phyloP scores from a whole-genome alignment of 1,140 invertebrate genomes.

The Zaprionus taronus region DNA sequence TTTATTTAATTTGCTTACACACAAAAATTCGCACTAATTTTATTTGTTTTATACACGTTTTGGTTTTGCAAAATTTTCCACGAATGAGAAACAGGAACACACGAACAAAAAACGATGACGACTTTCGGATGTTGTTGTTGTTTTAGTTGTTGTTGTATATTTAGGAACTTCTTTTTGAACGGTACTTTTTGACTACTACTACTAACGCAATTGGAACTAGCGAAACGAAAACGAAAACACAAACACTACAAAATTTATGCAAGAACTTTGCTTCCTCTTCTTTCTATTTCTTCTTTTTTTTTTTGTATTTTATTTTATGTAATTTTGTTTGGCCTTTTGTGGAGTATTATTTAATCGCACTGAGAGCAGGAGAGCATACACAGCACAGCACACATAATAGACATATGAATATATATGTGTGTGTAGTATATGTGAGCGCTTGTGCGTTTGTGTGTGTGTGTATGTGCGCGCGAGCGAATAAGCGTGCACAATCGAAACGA shows the following conservation, averaged over 20 bases:
- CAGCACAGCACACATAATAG: constrained; percentile 27
- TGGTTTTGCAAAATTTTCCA: constrained; percentile 38
- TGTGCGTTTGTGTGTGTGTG: constrained; percentile 32
- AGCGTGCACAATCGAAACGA: constrained; percentile 63
- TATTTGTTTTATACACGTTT: constrained; percentile 17
- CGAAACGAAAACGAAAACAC: constrained; percentile 64
- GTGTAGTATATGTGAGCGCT: constrained; percentile 33
- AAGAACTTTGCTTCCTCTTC: constrained; percentile 34
- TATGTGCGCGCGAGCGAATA: constrained; percentile 25
- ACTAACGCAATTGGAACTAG: constrained; percentile 37
- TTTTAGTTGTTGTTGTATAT: constrained; percentile 35
- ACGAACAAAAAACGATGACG: constrained; percentile 31
- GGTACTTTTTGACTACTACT: constrained; percentile 18
- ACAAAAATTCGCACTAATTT: constrained; percentile 29
- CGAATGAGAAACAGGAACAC: constrained; percentile 51
- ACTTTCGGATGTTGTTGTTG: constrained; percentile 35
- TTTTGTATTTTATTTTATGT: constrained; percentile 54
- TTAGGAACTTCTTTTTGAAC: constrained; percentile 63
- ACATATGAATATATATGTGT: constrained; percentile 38
- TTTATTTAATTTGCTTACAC: constrained; percentile 54
- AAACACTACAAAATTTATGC: constrained; percentile 58
- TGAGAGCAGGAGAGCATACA: constrained; percentile 42
- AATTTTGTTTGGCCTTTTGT: constrained; percentile 73
- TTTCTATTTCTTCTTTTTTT: constrained; percentile 50
- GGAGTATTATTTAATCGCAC: constrained; percentile 81